Base-by-base conservation (phyloP, 2,797 vertebrate species). In the Acipenser ruthenus region DNA sequence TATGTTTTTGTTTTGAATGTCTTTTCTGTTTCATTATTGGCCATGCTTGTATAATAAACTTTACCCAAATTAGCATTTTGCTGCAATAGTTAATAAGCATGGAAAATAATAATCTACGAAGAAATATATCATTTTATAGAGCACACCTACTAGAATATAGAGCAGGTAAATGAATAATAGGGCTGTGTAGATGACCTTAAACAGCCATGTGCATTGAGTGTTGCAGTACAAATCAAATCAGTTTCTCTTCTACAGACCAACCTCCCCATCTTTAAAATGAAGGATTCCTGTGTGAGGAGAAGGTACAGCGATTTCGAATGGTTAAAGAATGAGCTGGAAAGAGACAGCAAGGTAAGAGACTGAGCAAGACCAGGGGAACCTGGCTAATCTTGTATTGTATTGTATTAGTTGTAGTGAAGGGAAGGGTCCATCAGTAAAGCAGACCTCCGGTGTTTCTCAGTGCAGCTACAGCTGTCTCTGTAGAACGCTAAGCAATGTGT, bases 291-390 rank as follows among this genome's bases (percentile, higher is more conserved):
- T 67, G 96, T 99, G 75, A 91, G 93, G 72, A 92, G 96, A 86
- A 89, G 95, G 88, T 99, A 99, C 85, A 99, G 96, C 2, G 96
- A 98, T 82, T 99, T 99, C 73, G 96, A 98, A 71, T 99, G 96
- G 96, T 82, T 99, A 83, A 99, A 99, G 85, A 98, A 95, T 78
- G 96, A 99, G 82, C 84, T 99, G 89, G 96, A 99, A 79, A 88
- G 95, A 84, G 95, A 99, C 89, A 99, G 95, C 84, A 99, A 99
- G 95, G 96, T 96, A 81, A 87, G 89, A 67, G 65, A 62, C 6
- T 10, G 23, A 52, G 66, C 62, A 15, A 18, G 67, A 37, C 23
- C 23, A 37, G 23, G 12, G 10, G 18, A 65, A 53, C 8, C 4
- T 53, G 7, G 12, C 6, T 53, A 53, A 9, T 53, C 51, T 53